phyloP scores from a whole-genome alignment of 2,888 invertebrate genomes.

The Drosophila picticornis region DNA sequence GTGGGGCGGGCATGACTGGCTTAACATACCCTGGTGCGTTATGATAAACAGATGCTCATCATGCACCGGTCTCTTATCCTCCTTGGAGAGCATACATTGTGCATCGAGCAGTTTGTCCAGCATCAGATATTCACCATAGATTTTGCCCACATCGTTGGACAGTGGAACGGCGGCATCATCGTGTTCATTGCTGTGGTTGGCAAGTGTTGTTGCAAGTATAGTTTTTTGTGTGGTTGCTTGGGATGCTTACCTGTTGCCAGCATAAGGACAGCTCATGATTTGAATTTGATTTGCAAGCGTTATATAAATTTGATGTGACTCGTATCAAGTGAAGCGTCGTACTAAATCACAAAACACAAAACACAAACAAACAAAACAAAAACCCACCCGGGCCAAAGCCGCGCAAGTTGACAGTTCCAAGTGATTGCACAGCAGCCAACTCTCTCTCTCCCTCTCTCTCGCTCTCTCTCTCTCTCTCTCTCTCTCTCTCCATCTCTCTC shows the following conservation, averaged over 20 bases:
- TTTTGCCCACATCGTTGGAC: conserved; percentile 91
- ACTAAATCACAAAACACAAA: conserved; percentile 34
- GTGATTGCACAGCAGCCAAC: conserved; percentile 25
- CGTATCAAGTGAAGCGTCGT: conserved; percentile 45
- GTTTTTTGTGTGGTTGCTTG: background rate
- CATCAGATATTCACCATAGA: conserved; percentile 96
- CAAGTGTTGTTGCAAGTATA: background rate
- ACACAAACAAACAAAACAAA: background rate
- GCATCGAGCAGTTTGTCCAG: conserved; percentile 93
- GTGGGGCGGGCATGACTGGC: background rate
- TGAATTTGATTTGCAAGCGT: background rate
- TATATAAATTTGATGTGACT: conserved; percentile 38
- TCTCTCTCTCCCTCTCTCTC: background rate
- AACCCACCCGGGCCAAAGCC: background rate
- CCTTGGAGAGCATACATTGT: conserved; percentile 92
- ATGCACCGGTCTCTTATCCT: conserved; percentile 92
- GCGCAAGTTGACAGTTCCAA: conserved; percentile 38
- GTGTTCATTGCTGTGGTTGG: conserved; percentile 64
- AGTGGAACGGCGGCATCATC: conserved; percentile 85
- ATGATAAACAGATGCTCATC: conserved; percentile 99
- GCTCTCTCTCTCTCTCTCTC: background rate
- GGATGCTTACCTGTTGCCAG: conserved; percentile 73
- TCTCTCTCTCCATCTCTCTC: background rate
- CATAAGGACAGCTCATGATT: conserved; percentile 81
- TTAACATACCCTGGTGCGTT: conserved; percentile 95